Evolutionary conservation across 1,140 invertebrate species (phyloP), one percentile per base, ranked within the genome.

Genomic region (Drosophila teissieri): DNA sequence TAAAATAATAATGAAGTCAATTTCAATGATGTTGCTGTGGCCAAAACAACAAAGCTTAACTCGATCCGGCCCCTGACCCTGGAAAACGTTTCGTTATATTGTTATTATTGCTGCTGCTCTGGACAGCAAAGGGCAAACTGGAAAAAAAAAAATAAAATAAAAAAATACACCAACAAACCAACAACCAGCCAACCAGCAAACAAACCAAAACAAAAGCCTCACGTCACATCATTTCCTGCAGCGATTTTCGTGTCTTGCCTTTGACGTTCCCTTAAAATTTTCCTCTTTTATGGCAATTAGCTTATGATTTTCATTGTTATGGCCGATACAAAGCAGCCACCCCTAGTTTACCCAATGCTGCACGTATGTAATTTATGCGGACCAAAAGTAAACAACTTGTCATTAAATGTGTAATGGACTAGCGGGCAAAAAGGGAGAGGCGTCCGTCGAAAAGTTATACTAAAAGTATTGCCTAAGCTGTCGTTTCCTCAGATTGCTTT

Each of bases 1-100:
- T 86, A 75, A 79, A 88, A 86, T 79, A 88, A 86, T 88, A 86
- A 86, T 88, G 78, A 86, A 86, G 82, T 88, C 82, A 88, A 86
- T 88, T 86, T 86, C 79, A 86, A 86, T 86, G 82, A 77, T 67
- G 58, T 51, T 84, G 51, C 48, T 80, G 58, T 61, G 56, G 56
- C 73, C 54, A 68, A 56, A 56, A 53, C 54, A 58, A 54, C 61
- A 75, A 46, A 68, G 60, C 64, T 65, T 65, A 68, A 68, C 64
- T 68, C 60, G 60, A 68, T 68, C 61, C 24, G 44, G 12, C 24
- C 37, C 11, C 24, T 60, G 24, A 22, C 36, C 17, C 31, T 19
- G 22, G 34, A 69, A 61, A 60, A 19, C 61, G 64, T 75, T 61
- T 78, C 77, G 58, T 73, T 73, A 46, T 63, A 51, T 63, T 62